phyloP scores from a whole-genome alignment of 2,113 vertebrate species.

The Polyodon spathula region DNA sequence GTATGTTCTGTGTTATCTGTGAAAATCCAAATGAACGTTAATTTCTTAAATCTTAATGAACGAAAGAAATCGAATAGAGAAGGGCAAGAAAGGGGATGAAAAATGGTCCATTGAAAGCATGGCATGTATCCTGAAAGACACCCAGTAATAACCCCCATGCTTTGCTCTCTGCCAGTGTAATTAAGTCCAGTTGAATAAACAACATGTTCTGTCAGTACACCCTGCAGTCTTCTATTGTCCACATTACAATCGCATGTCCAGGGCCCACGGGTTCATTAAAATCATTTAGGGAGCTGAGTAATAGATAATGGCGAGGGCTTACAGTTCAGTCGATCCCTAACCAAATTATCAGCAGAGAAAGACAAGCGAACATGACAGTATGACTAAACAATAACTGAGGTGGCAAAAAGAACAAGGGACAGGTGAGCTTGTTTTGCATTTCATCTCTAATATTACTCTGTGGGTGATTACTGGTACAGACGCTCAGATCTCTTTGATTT shows the following conservation, averaged over 20 bases:
- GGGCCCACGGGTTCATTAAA: conserved; percentile 46
- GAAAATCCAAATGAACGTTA: no score
- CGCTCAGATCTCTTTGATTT: neutral
- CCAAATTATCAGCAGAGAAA: conserved; percentile 59
- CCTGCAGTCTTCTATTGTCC: conserved; percentile 29
- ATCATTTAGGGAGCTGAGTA: conserved; percentile 47
- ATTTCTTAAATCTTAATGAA: no score
- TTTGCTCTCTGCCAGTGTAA: conserved; percentile 25
- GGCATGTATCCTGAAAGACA: no score
- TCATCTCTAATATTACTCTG: conserved; percentile 22
- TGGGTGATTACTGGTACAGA: conserved; percentile 22
- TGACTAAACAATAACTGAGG: conserved; percentile 45
- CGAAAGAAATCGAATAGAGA: no score
- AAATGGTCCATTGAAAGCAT: no score
- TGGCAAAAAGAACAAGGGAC: conserved; percentile 29
- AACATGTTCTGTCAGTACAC: conserved; percentile 23
- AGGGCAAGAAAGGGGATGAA: no score
- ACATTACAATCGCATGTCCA: conserved; percentile 30
- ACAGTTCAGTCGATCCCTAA: conserved; percentile 50
- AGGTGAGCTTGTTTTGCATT: conserved; percentile 45
- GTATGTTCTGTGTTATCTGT: no score
- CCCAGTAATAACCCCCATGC: neutral
- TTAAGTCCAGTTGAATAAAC: conserved; percentile 33
- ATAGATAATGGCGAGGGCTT: conserved; percentile 42
- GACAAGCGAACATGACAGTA: conserved; percentile 38